A percentile compares a stretch with the other conserved stretches of the same genome.
Conservation (phyloP, 1,140 invertebrate species). For the Bombus haemorrhoidalis region DNA sequence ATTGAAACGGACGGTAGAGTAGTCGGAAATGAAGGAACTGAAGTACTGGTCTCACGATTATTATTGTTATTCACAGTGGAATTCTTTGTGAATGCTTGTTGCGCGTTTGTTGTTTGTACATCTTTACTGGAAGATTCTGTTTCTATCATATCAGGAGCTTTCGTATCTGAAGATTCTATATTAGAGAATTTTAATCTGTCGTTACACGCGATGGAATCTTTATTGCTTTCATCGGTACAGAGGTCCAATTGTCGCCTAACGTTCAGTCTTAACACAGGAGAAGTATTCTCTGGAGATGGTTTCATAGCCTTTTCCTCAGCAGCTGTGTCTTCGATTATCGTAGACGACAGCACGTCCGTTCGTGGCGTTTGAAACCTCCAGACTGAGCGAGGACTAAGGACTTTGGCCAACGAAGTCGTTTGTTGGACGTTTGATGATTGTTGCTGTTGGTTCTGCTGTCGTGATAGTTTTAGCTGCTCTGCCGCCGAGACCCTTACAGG, state of each 20-base stretch:
- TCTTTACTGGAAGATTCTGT: background rate
- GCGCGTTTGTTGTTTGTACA: background rate
- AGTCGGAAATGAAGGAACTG: background rate
- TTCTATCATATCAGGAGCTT: background rate
- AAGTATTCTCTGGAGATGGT: constrained; percentile 74
- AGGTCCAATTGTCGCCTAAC: constrained; percentile 69
- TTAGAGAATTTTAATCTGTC: constrained; percentile 7
- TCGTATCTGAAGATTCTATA: background rate
- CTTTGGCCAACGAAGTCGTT: constrained; percentile 85
- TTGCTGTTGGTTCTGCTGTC: constrained; percentile 81
- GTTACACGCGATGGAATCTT: background rate
- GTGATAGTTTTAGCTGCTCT: constrained; percentile 90
- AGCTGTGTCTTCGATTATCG: constrained; percentile 89
- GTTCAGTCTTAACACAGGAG: constrained; percentile 62
- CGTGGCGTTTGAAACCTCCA: constrained; percentile 89
- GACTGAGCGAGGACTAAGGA: constrained; percentile 87
- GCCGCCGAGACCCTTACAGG: constrained; percentile 90
- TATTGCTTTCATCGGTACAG: constrained; percentile 18
- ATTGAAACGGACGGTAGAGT: background rate
- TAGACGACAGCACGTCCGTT: constrained; percentile 91
- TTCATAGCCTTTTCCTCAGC: constrained; percentile 81
- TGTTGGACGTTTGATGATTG: constrained; percentile 82
- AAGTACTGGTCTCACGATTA: background rate
- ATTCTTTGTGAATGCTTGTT: background rate
- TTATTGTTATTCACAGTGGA: too few species aligned